A percentile compares a stretch with the other conserved stretches of the same genome.
phyloP scores from a whole-genome alignment of 2,888 invertebrate genomes.

The Apamea crenata region DNA sequence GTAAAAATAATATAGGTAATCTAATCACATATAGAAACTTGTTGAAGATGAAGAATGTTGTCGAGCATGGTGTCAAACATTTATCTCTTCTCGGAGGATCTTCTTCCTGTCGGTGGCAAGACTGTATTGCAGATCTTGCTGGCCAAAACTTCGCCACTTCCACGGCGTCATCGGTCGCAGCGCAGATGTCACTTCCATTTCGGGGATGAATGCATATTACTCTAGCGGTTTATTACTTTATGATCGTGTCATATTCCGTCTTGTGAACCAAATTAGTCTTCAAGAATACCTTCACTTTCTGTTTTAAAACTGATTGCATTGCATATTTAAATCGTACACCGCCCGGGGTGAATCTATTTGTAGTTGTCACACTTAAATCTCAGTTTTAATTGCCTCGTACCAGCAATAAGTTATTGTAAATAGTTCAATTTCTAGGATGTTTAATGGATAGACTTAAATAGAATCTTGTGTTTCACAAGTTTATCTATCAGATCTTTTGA shows the following conservation, averaged over 20 bases:
- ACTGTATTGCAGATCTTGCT: too few relatives aligned
- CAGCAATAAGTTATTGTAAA: slow-evolving; percentile 30
- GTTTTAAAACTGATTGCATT: slow-evolving; percentile 51
- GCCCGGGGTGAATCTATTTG: slow-evolving; percentile 56
- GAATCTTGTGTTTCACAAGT: slow-evolving; percentile 5
- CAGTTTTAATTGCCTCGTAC: slow-evolving; percentile 59
- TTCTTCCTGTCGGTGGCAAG: too few relatives aligned
- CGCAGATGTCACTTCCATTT: too few relatives aligned
- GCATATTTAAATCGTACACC: slow-evolving; percentile 54
- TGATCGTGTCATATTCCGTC: slow-evolving; percentile 19
- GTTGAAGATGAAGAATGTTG: neutral
- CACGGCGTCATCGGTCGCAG: too few relatives aligned
- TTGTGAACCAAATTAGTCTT: slow-evolving; percentile 33
- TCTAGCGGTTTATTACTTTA: neutral
- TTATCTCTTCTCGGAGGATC: neutral
- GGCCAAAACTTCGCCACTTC: too few relatives aligned
- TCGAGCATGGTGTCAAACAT: neutral
- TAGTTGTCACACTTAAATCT: slow-evolving; percentile 57
- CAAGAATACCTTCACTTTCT: slow-evolving; percentile 43
- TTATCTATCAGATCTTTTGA: neutral
- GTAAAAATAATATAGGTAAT: neutral
- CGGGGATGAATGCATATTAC: neutral
- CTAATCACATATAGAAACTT: neutral
- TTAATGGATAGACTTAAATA: slow-evolving; percentile 6
- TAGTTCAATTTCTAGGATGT: slow-evolving; percentile 31